Base-by-base conservation (phyloP, 2,797 vertebrate genomes). In the Gymnothorax javanicus region DNA sequence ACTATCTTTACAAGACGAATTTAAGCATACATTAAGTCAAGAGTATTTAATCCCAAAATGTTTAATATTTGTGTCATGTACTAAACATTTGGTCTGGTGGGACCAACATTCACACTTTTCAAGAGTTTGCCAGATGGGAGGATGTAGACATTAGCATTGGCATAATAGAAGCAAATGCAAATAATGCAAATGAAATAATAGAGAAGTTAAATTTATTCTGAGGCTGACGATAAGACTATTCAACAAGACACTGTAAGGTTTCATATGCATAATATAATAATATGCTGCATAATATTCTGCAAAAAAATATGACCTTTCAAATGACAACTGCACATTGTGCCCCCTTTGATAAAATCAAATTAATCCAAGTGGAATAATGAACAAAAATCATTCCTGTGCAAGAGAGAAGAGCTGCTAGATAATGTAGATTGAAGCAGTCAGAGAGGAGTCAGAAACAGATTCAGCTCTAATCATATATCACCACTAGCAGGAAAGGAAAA, bases 241-340 rank as follows among this genome's bases (percentile, higher is more conserved):
- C 57, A 73, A 69, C 33, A 23, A 12, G 57, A 69, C 64, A 71
- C 33, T 75, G 27, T 43, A 71, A n/a, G 69, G 20, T 56, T 59
- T 60, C 43, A 33, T 60, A 20, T 59, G 56, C 82, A 27, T 58
- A 25, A 62, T 83, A 71, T n/a, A 84, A 52, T 33, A 59, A 83
- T 58, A 73, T 59, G 83, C 67, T 57, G 7, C 7, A 71, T 58
- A 7, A 84, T 52, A 54, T 67, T n/a, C 64, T 1, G 54, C 13
- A 71, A 57, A 71, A 57, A 71, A 84, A 57, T 69, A 1, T 64
- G 82, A 84, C 86, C 86, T 87, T 87, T 84, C 69, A 69, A 56
- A 62, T 77, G 27, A 67, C 57, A 84, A 82, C 56, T 73, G 62
- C n/a, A 52, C 77, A 57, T 82, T 33, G 86, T 64, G 2, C 60